Base-by-base conservation (phyloP, 2,888 invertebrate species). In the Himalopsyche kuldschensis region DNA sequence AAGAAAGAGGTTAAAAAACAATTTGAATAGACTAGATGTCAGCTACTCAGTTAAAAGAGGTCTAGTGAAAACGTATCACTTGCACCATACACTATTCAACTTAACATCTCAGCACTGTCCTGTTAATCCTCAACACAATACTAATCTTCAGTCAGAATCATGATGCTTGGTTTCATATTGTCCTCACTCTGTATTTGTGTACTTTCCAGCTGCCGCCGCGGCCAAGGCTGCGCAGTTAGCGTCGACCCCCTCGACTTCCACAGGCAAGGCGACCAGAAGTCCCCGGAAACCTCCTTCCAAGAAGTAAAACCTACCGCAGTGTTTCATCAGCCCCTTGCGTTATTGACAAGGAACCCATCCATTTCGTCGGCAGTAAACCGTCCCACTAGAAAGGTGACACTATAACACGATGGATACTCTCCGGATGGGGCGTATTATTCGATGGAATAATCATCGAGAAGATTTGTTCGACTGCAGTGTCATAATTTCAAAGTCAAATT, bases 241-340 rank as follows among this genome's bases (percentile, higher is more conserved):
- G 84, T 90, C 91, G 79, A 90, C 90, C 8, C 91, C 92, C 0
- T 91, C 91, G 17, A 91, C 92, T 31, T 91, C 92, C 41, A 91
- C 91, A 80, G 92, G 91, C 84, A 91, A 91, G 86, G 88, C 90
- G 41, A 90, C 90, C 2, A 91, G 92, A 87, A 90, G 91, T 87
- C 91, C 91, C 84, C 88, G 91, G 78, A 91, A 91, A 86, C 90
- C 91, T 86, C 90, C 91, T 84, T 88, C 90, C 84, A 89, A 90
- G 88, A 91, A 91, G 90, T 91, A 91, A 90, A 77, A 46, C 69
- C 79, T 41, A 80, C 41, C 41, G 69, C 69, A 80, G 69, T 69
- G 27, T 80, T 30, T 63, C 48, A 63, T 27, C 24, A 80, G 27
- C 79, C 63, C 63, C 35, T 80, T 80, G 69, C 79, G 69, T 69